Conservation (phyloP, 2,797 vertebrate species). For the Malurus leucopterus region DNA sequence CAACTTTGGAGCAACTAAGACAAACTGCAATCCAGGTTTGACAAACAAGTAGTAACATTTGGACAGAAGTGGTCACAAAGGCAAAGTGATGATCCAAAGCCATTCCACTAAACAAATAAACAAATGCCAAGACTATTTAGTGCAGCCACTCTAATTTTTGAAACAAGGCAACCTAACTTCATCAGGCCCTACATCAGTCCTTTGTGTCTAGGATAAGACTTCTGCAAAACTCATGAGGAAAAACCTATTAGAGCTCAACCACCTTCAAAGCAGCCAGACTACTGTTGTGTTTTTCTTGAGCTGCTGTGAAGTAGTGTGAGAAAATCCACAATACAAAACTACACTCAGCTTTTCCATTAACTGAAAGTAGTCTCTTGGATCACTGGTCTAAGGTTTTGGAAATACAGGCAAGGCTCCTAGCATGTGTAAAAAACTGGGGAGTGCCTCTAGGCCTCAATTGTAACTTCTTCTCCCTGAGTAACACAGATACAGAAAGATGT, state of each 20-base stretch:
- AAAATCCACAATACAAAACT: not conserved
- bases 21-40: not conserved
- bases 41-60: not conserved
- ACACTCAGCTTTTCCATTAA: not conserved
- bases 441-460: not conserved
- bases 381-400: not conserved
- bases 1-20: not conserved
- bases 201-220: not conserved
- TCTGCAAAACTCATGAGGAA: not conserved
- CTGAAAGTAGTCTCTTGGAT: not conserved
- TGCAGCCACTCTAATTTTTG: not conserved
- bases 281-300: not conserved
- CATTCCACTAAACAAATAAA: not conserved
- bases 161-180: not conserved
- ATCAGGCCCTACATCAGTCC: not conserved
- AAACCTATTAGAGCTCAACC: not conserved
- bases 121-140: not conserved
- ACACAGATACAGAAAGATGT: not conserved
- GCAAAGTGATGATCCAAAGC: rapidly evolving
- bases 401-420: not conserved
- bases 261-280: not conserved
- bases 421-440: not conserved
- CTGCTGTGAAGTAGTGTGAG: not conserved
- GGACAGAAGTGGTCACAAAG: not conserved
- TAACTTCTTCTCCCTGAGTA: not conserved